Evolutionary conservation across 2,888 invertebrate species (phyloP), one percentile per base, ranked within the genome.

Genomic region (Apoda limacodes): DNA sequence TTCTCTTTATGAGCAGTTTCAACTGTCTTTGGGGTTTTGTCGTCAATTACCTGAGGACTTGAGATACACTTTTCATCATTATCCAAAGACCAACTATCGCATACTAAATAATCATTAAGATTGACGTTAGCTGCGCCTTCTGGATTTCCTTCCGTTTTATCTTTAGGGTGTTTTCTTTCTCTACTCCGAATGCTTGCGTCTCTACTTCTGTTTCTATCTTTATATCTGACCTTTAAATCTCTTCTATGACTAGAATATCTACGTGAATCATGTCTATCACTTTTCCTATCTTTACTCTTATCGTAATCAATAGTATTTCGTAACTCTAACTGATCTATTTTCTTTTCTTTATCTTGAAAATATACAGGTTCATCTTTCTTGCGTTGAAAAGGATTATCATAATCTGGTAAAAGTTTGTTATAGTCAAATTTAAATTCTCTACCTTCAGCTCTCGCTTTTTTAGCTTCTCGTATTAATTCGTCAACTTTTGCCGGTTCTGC

Each of bases 1-100:
- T 5, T 7, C 1, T 28, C 28, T 20, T 22, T 20, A 22, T 35
- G 32, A 7, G 28, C 11, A 13, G 54, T 63, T 1, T 60, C 60
- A 3, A 55, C 58, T n/a, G n/a, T n/a, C n/a, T n/a, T n/a, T n/a
- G n/a, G n/a, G n/a, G n/a, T n/a, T n/a, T n/a, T n/a, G n/a, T n/a
- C n/a, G n/a, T n/a, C n/a, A n/a, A n/a, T n/a, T 1, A 43, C 28
- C 40, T 55, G 60, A 1, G 72, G 75, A 30, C 70, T 74, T 0
- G 50, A 43, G 20, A 45, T 52, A 19, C 45, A 53, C 4, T 47
- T 55, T 48, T 65, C 75, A 3, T 78, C 80, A 25, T 68, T 74
- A 14, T 80, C 80, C 9, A 72, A 43, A 3, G 81, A 80, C 81
- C 81, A 81, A 42, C 80, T 81, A 31, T 82, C 81, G 36, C 81